Percentiles rank a stretch among this genome's conserved stretches.
Evolutionary conservation across 2,797 vertebrate genomes (phyloP).

Genomic region (Morus bassanus): DNA sequence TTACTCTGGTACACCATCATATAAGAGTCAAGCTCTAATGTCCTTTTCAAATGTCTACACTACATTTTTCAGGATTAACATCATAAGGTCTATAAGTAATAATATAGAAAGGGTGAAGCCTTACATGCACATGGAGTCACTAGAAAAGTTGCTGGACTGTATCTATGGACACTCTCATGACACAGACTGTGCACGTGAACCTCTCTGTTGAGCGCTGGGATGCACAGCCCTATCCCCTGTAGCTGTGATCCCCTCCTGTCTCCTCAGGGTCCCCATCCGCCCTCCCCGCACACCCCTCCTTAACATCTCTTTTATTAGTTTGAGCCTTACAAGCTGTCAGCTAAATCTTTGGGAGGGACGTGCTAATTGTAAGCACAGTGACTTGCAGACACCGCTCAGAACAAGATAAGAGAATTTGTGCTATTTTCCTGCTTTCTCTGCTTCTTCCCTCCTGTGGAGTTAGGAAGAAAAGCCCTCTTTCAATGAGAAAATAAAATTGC

Average conservation of each 20-base stretch:
- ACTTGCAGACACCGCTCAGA: background rate
- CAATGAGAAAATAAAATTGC: background rate
- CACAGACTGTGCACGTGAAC: background rate
- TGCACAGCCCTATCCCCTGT: background rate
- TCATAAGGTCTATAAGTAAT: background rate
- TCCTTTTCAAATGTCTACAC: background rate
- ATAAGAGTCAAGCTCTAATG: background rate
- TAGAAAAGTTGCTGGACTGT: background rate
- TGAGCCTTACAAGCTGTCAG: background rate
- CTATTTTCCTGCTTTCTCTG: background rate
- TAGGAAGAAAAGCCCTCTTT: background rate
- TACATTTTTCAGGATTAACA: background rate
- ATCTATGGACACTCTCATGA: background rate
- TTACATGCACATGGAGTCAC: background rate
- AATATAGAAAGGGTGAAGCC: background rate
- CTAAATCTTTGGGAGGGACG: background rate
- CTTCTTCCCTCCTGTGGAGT: background rate
- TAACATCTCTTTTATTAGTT: background rate
- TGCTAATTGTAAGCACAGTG: background rate
- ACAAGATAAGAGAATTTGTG: background rate
- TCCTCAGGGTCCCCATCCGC: background rate
- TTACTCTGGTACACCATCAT: background rate
- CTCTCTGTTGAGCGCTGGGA: background rate
- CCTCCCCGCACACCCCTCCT: background rate
- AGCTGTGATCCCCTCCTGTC: background rate